These are phyloP conservation scores for Acronicta alni DNA, from an alignment of 2,888 invertebrate species.

Conservation along the genomic window DNA sequence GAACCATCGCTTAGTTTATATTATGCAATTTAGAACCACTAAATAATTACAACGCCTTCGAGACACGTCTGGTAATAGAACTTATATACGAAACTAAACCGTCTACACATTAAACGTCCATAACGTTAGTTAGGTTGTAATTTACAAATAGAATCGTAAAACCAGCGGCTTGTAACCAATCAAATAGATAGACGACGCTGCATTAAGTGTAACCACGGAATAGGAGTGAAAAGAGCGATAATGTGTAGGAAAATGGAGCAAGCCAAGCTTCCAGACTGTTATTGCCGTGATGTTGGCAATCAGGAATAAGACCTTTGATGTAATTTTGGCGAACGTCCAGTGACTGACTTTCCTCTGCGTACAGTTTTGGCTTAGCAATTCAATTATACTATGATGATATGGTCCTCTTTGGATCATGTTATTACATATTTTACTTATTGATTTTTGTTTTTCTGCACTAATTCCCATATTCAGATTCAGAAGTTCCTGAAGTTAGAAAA, in stretches of 20 bases:
- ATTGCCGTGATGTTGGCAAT: background rate
- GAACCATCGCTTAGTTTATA: constrained; percentile 23
- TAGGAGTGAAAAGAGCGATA: constrained; percentile 23
- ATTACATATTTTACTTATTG: background rate
- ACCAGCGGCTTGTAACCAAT: constrained; percentile 55
- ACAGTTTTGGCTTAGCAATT: background rate
- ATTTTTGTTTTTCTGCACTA: no score
- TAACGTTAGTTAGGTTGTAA: constrained; percentile 56
- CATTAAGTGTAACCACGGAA: constrained; percentile 42
- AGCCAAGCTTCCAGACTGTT: background rate
- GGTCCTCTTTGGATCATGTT: background rate
- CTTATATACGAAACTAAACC: constrained; percentile 39
- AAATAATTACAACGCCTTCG: constrained; percentile 34
- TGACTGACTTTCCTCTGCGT: background rate
- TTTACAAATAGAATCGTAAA: constrained; percentile 57
- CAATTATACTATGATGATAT: background rate
- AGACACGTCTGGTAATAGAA: constrained; percentile 36
- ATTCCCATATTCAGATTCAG: no score
- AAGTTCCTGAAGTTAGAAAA: no score
- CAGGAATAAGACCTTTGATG: background rate
- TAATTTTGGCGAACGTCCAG: background rate
- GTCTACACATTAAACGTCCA: constrained; percentile 42
- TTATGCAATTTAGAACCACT: constrained; percentile 37
- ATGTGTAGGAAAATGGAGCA: background rate
- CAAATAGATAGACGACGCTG: constrained; percentile 54